phyloP scores from a whole-genome alignment of 2,113 vertebrate genomes.

The Zosterops pallidus region DNA sequence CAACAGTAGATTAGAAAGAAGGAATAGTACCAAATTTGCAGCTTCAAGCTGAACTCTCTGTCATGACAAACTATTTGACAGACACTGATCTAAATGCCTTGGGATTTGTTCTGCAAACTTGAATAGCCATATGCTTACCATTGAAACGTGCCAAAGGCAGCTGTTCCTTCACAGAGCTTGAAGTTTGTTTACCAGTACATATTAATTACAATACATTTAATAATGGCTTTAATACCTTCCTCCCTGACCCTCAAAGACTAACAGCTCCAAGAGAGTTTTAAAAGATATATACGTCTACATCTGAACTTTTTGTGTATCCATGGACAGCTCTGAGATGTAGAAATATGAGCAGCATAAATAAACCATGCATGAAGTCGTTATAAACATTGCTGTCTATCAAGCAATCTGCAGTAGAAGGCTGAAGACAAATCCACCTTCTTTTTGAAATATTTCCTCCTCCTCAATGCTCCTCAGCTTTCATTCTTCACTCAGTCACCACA shows the following conservation, averaged over 20 bases:
- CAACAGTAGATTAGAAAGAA: background rate
- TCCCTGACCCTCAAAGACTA: background rate
- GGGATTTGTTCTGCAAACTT: background rate
- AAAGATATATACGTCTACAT: background rate
- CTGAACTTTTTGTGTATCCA: background rate
- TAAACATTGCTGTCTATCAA: background rate
- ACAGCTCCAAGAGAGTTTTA: background rate
- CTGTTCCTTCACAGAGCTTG: conserved; percentile 1
- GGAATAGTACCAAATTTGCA: background rate
- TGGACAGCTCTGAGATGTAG: background rate
- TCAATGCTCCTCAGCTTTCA: background rate
- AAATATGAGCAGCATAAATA: background rate
- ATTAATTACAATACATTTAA: background rate
- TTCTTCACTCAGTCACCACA: background rate
- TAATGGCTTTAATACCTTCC: background rate
- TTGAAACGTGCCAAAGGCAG: background rate
- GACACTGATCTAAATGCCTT: conserved; percentile 1
- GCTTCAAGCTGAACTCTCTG: background rate
- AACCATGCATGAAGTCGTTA: background rate
- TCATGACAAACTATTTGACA: conserved; percentile 9
- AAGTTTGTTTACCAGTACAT: conserved; percentile 1
- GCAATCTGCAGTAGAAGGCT: background rate
- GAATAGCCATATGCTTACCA: conserved; percentile 7
- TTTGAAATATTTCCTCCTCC: background rate
- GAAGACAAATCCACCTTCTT: background rate